These are phyloP conservation scores for Acanthosepion esculentum DNA, from an alignment of 2,888 invertebrate species.

Conservation along the genomic window DNA sequence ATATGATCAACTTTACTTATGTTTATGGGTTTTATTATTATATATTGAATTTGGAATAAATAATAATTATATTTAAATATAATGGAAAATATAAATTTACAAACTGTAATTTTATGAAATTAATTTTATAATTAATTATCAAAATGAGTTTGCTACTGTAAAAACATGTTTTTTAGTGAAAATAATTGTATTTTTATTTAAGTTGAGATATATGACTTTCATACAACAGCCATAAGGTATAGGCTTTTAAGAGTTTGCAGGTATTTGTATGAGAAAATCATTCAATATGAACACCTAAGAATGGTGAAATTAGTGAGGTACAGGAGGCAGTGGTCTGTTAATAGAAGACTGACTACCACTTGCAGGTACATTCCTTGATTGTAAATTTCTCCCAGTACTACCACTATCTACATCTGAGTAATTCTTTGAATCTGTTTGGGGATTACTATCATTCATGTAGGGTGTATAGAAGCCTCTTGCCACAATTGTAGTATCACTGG, in stretches of 20 bases:
- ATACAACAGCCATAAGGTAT: not conserved
- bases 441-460: not conserved
- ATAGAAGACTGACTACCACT: constrained; percentile 22
- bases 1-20: not conserved
- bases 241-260: not conserved
- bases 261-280: not conserved
- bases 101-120: not conserved
- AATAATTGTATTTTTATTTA: not conserved
- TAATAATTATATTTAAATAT: not conserved
- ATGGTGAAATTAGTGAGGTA: not conserved
- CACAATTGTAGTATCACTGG: constrained; percentile 2
- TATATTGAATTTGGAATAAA: not conserved
- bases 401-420: not conserved
- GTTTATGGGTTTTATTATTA: not conserved
- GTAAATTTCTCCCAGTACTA: not conserved
- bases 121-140: not conserved
- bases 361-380: not conserved
- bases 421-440: constrained; percentile 20
- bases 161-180: not conserved
- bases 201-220: not conserved
- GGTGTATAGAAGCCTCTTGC: not conserved
- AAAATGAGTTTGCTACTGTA: not conserved
- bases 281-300: not conserved
- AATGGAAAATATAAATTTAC: not conserved
- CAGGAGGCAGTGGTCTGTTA: not conserved